Conservation (phyloP, 2,113 vertebrate species). For the Mesocricetus auratus region DNA sequence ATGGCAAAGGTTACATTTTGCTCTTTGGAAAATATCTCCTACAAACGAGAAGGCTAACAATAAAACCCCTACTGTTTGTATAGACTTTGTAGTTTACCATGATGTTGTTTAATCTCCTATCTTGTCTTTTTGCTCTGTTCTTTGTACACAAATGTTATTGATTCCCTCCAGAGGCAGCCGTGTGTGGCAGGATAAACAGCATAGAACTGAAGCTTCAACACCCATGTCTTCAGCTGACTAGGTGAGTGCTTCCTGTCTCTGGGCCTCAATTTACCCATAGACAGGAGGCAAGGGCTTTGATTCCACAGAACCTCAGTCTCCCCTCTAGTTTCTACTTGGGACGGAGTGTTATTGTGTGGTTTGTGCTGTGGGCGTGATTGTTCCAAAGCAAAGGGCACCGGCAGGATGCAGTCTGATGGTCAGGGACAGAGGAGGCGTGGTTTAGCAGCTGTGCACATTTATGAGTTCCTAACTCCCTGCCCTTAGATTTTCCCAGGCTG, state of each 20-base stretch:
- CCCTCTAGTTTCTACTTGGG: slow-evolving; percentile 33
- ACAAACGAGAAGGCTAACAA: slow-evolving; percentile 68
- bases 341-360: slow-evolving; percentile 39
- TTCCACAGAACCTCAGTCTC: not conserved
- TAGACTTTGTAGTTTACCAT: slow-evolving; percentile 63
- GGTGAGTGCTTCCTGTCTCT: not conserved
- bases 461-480: not conserved
- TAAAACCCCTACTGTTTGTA: slow-evolving; percentile 71
- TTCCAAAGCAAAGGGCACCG: slow-evolving; percentile 54
- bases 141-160: slow-evolving; percentile 74
- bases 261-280: slow-evolving; percentile 39
- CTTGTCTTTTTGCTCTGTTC: slow-evolving; percentile 59
- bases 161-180: slow-evolving; percentile 62
- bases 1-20: slow-evolving; percentile 66
- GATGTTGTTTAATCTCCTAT: slow-evolving; percentile 72
- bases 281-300: not conserved
- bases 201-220: slow-evolving; percentile 37
- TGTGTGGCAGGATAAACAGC: slow-evolving; percentile 57
- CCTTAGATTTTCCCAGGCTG: slow-evolving; percentile 42
- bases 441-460: slow-evolving; percentile 36
- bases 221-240: slow-evolving; percentile 22
- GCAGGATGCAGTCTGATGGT: slow-evolving; percentile 67
- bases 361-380: slow-evolving; percentile 47
- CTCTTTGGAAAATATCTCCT: slow-evolving; percentile 68
- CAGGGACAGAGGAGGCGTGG: slow-evolving; percentile 54